Percentiles rank a stretch among this genome's conserved stretches.
phyloP scores from a whole-genome alignment of 2,888 invertebrate species.

The Agrilus cyanescens region DNA sequence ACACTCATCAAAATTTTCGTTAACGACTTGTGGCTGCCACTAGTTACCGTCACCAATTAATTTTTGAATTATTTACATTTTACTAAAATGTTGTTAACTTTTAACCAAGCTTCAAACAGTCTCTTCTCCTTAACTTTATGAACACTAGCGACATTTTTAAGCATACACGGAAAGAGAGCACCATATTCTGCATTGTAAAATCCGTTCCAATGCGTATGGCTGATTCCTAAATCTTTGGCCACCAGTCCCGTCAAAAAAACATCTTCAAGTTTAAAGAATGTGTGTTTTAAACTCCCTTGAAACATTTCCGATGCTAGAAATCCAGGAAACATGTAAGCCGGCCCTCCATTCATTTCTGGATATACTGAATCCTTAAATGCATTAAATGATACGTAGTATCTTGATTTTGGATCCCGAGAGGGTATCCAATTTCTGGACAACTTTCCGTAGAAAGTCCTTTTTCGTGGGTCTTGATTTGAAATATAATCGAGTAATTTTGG shows the following conservation, averaged over 20 bases:
- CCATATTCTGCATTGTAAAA: slow-evolving; percentile 49
- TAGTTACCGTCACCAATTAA: too few relatives aligned
- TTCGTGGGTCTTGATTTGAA: slow-evolving; percentile 46
- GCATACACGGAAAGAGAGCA: too few relatives aligned
- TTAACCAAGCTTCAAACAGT: too few relatives aligned
- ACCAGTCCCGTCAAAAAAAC: slow-evolving; percentile 86
- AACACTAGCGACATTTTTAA: too few relatives aligned
- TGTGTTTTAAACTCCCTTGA: slow-evolving; percentile 52
- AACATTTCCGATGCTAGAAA: slow-evolving; percentile 63
- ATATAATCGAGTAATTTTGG: slow-evolving; percentile 58
- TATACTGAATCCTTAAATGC: slow-evolving; percentile 65
- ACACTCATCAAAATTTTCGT: too few relatives aligned
- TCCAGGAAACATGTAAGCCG: slow-evolving; percentile 74
- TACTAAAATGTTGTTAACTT: too few relatives aligned
- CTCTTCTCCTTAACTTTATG: too few relatives aligned
- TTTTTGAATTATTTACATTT: too few relatives aligned
- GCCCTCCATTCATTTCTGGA: slow-evolving; percentile 89
- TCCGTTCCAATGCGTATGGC: slow-evolving; percentile 59
- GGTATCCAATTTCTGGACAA: slow-evolving; percentile 77
- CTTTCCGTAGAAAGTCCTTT: slow-evolving; percentile 66
- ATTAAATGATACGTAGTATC: slow-evolving; percentile 73
- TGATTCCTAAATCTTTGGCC: slow-evolving; percentile 58
- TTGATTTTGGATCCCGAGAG: slow-evolving; percentile 69
- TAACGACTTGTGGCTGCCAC: too few relatives aligned
- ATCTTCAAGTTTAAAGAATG: slow-evolving; percentile 79